Conservation (phyloP, 2,888 invertebrate species). For the Choristoneura rosaceana region DNA sequence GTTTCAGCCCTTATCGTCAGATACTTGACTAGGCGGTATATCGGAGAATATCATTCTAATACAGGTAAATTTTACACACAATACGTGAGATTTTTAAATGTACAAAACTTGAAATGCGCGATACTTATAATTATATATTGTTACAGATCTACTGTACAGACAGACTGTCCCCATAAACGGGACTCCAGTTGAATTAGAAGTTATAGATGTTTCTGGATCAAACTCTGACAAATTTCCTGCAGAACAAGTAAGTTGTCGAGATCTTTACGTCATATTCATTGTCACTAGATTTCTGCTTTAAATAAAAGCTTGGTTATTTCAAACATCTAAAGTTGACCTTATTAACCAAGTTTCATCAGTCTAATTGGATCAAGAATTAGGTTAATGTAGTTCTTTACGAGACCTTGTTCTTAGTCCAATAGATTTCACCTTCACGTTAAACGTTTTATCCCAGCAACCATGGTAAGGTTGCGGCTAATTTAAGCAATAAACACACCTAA, state of each 20-base stretch:
- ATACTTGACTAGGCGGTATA: slow-evolving; percentile 91
- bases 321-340: not conserved
- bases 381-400: slow-evolving; percentile 55
- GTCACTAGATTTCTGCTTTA: not conserved
- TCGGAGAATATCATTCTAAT: slow-evolving; percentile 93
- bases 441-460: slow-evolving; percentile 57
- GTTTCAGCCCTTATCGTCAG: slow-evolving; percentile 90
- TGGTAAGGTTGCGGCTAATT: slow-evolving; percentile 60
- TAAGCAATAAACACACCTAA: slow-evolving; percentile 65
- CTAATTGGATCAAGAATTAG: slow-evolving; percentile 51
- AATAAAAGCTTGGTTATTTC: not conserved
- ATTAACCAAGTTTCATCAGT: slow-evolving; percentile 3
- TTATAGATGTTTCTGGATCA: slow-evolving; percentile 91
- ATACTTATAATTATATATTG: slow-evolving; percentile 44
- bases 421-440: slow-evolving; percentile 69
- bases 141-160: slow-evolving; percentile 90
- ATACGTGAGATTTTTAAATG: slow-evolving; percentile 14
- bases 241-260: slow-evolving; percentile 78
- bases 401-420: slow-evolving; percentile 58
- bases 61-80: slow-evolving; percentile 81
- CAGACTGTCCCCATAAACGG: slow-evolving; percentile 91
- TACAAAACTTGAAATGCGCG: not conserved
- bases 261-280: not conserved
- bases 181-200: slow-evolving; percentile 90
- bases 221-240: slow-evolving; percentile 87